Evolutionary conservation across 2,113 vertebrate genomes (phyloP).

Genomic region (Chroicocephalus ridibundus): DNA sequence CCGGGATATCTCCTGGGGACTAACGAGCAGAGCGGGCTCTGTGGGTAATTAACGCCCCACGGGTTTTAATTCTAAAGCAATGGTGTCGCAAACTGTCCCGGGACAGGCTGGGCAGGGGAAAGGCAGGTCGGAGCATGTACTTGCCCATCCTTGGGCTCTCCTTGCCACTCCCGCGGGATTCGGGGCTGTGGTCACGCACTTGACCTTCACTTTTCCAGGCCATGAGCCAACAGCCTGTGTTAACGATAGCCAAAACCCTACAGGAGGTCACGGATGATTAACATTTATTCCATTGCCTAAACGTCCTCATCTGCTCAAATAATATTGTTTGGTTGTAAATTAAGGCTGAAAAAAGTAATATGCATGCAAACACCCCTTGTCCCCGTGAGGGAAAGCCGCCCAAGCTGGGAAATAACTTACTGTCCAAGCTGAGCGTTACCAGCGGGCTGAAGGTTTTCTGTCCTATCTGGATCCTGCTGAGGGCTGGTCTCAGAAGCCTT

Average conservation of each 20-base stretch:
- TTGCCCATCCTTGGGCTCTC: slow-evolving; percentile 15
- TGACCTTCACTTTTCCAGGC: slow-evolving; percentile 55
- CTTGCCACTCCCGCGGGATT: not conserved
- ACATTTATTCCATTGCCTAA: slow-evolving; percentile 49
- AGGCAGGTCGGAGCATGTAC: not conserved
- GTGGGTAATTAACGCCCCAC: not conserved
- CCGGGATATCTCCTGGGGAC: not conserved
- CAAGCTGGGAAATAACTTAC: slow-evolving; percentile 64
- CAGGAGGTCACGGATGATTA: not conserved
- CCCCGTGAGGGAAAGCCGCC: not conserved
- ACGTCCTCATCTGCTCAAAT: not conserved
- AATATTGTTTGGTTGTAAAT: not conserved
- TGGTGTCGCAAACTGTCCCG: not conserved
- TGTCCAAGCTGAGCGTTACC: slow-evolving; percentile 56
- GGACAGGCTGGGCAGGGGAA: not conserved
- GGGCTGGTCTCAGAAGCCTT: slow-evolving; percentile 65
- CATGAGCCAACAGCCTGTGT: not conserved
- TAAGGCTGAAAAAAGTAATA: not conserved
- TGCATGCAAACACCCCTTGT: not conserved
- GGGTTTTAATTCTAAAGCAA: not conserved
- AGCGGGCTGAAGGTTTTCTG: slow-evolving; percentile 46
- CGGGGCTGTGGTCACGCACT: not conserved
- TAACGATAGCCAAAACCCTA: not conserved
- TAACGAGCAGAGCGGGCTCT: not conserved
- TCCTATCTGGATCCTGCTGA: slow-evolving; percentile 65